Percentiles rank a stretch among this genome's conserved stretches.
Conservation (phyloP, 2,797 vertebrate species). For the Astyanax mexicanus region DNA sequence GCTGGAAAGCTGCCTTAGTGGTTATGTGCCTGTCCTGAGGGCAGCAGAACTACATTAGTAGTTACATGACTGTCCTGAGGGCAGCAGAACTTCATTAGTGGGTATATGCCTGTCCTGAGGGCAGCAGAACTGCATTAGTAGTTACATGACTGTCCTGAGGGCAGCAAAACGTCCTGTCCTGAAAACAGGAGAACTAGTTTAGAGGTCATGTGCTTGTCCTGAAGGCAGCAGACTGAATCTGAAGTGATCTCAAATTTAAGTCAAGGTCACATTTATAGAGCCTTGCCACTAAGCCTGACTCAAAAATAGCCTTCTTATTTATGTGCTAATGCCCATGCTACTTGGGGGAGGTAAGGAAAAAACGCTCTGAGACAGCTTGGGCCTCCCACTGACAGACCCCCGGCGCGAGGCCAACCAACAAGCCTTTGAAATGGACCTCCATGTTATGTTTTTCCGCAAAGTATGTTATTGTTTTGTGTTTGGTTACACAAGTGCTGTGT, state of each 20-base stretch:
- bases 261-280: constrained; percentile 30
- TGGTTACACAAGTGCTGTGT: constrained; percentile 63
- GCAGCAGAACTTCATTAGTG: no score
- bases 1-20: no score
- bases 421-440: constrained; percentile 58
- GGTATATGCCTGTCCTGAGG: no score
- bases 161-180: no score
- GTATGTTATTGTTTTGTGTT: constrained; percentile 70
- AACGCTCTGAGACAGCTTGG: constrained; percentile 17
- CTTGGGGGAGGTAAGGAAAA: constrained; percentile 1
- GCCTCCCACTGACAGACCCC: constrained; percentile 43
- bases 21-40: no score
- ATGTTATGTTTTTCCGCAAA: constrained; percentile 68
- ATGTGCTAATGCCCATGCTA: constrained; percentile 37
- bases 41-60: no score
- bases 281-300: constrained; percentile 50
- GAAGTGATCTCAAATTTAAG: not conserved
- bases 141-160: no score
- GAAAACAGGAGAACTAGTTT: no score
- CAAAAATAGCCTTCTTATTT: constrained; percentile 58
- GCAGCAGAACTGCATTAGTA: no score
- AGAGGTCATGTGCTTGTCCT: not conserved
- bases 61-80: no score
- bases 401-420: constrained; percentile 52
- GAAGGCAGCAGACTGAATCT: not conserved